Conservation (phyloP, 2,888 invertebrate species). For the Euplexia lucipara region DNA sequence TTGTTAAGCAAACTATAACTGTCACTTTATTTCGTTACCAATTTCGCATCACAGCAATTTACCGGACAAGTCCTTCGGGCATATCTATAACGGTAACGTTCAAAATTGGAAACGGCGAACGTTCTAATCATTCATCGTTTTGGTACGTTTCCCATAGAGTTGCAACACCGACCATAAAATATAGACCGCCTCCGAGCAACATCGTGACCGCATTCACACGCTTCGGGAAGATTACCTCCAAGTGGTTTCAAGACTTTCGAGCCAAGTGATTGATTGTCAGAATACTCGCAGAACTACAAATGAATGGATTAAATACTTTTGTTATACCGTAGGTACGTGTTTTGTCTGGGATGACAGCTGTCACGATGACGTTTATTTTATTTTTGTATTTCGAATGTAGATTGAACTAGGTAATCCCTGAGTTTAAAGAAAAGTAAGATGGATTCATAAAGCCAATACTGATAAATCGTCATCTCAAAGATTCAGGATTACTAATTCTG, state of each 20-base stretch:
- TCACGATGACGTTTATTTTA: constrained; percentile 21
- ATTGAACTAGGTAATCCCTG: background rate
- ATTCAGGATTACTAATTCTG: no score
- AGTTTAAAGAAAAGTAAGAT: background rate
- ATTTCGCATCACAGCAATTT: constrained; percentile 11
- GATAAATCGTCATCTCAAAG: no score
- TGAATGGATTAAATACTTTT: constrained; percentile 82
- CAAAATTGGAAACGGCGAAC: constrained; percentile 60
- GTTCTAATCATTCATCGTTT: constrained; percentile 67
- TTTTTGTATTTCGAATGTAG: background rate
- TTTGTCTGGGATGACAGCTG: constrained; percentile 62
- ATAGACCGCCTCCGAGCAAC: constrained; percentile 75
- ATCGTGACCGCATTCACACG: constrained; percentile 89
- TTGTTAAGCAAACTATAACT: constrained; percentile 4
- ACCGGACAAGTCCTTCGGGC: constrained; percentile 39
- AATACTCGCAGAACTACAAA: constrained; percentile 78
- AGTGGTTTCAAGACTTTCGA: constrained; percentile 80
- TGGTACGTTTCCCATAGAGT: constrained; percentile 78
- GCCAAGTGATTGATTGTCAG: constrained; percentile 85
- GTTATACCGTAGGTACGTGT: constrained; percentile 68
- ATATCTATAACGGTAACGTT: constrained; percentile 36
- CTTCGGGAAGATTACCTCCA: constrained; percentile 81
- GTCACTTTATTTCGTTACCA: background rate
- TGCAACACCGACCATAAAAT: constrained; percentile 83
- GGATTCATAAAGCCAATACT: constrained; percentile 2